Percentiles rank a stretch among this genome's conserved stretches.
These are phyloP conservation scores for Agelastica alni DNA, from an alignment of 2,888 invertebrate species.

Conservation along the genomic window DNA sequence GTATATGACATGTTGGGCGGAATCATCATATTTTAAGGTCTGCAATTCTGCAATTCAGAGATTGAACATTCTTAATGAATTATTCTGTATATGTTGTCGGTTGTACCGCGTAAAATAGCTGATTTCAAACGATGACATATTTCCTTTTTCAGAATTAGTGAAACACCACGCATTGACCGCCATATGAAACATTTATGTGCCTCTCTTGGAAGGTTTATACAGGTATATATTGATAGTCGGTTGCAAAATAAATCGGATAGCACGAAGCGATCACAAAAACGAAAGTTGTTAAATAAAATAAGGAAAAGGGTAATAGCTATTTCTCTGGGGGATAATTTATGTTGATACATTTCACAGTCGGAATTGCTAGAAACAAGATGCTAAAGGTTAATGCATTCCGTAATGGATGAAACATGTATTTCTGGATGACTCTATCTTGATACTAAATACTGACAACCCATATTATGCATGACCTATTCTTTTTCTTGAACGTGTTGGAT, in stretches of 20 bases:
- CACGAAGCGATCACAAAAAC: slow-evolving; percentile 33
- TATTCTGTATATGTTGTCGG: no score
- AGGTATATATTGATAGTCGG: slow-evolving; percentile 16
- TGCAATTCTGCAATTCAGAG: no score
- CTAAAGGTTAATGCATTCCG: slow-evolving; percentile 42
- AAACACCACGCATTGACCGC: slow-evolving; percentile 25
- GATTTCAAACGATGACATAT: slow-evolving; percentile 22
- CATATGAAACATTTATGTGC: slow-evolving; percentile 32
- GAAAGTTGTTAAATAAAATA: slow-evolving; percentile 41
- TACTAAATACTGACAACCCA: background rate
- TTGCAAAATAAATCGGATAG: slow-evolving; percentile 32
- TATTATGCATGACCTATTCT: no score
- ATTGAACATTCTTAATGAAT: no score
- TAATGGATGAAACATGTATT: slow-evolving; percentile 16
- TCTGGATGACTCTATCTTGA: slow-evolving; percentile 22
- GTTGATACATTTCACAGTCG: slow-evolving; percentile 9
- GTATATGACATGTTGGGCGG: no score
- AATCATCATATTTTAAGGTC: no score
- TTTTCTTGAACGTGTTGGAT: no score
- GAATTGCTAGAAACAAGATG: slow-evolving; percentile 20
- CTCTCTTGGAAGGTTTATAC: slow-evolving; percentile 3
- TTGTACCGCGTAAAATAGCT: slow-evolving; percentile 5
- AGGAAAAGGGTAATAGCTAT: slow-evolving; percentile 38
- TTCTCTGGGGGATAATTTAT: slow-evolving; percentile 38
- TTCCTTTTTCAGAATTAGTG: slow-evolving; percentile 26